Base-by-base conservation (phyloP, 2,113 vertebrate species). In the Polypterus bichir region DNA sequence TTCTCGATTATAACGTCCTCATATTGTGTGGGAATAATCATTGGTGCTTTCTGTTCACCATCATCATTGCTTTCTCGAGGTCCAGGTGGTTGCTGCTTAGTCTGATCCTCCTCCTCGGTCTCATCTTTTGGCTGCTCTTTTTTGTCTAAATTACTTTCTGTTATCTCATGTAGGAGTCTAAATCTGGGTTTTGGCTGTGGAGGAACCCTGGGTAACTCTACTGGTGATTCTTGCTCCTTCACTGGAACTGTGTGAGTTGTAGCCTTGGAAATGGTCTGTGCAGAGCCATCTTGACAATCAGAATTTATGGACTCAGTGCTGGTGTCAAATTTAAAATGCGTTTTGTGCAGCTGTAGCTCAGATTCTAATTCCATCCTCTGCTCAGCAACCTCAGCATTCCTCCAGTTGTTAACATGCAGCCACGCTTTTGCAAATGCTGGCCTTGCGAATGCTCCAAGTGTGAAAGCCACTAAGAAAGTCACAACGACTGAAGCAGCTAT, bases 391-490 rank as follows among this genome's bases (percentile, higher is more conserved):
- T 6, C 46, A 7, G 27, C 27, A 57, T 44, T 44, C 46, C 27
- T 27, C 4, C 27, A 6, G 5, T 4, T 11, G 3, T 57, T 57
- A 6, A 57, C 46, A 3, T 57, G 4, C 27, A 5, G 44, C 3
- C 56, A 66, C 6, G 69, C 82, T 71, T 69, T 77, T 57, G 80
- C 70, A 9, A 86, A 66, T 0, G 58, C 68, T 3, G 69, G 55
- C 61, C 79, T 73, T 62, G 53, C 71, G 48, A 82, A 60, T 47
- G 83, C 83, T 60, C 85, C 85, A 0, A 71, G 67, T 1, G 71
- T 74, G 70, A 88, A 84, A 44, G 81, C 85, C 44, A 71, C 11
- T 58, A 76, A 60, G 52, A 86, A 85, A 3, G 82, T 80, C 56
- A 86, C 53, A 47, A 84, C 27, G n/a, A 85, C 81, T 0, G 84